Evolutionary conservation across 92 coral and sea anemone genomes (phyloP).

Genomic region (Epizoanthus illoricatus): DNA sequence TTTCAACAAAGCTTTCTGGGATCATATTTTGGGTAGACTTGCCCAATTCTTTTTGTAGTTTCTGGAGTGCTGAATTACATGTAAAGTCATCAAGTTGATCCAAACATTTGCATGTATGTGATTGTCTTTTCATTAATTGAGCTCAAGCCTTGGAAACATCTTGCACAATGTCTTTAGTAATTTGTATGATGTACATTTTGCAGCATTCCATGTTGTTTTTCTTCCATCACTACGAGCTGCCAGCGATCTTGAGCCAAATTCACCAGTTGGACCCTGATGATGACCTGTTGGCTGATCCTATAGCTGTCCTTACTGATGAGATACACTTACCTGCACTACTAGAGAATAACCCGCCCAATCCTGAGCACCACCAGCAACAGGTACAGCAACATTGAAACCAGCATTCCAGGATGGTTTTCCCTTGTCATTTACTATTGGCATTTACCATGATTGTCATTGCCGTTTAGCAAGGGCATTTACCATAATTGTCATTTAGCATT

Average conservation of each 20-base stretch:
- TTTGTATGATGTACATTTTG: neutral
- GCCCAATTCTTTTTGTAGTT: no score
- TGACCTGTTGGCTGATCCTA: conserved; percentile 88
- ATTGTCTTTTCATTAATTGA: no score
- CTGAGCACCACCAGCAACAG: conserved; percentile 13
- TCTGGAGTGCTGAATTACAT: no score
- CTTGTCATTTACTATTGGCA: no score
- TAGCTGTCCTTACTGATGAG: conserved; percentile 85
- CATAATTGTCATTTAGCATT: no score
- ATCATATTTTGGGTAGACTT: neutral
- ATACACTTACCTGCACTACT: conserved; percentile 55
- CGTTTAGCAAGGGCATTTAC: no score
- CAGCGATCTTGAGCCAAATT: conserved; percentile 79
- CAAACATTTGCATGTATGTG: neutral
- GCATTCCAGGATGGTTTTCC: no score
- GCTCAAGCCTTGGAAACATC: neutral
- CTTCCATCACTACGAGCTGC: conserved; percentile 97
- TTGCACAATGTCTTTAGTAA: neutral
- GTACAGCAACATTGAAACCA: neutral
- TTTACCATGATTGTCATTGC: no score
- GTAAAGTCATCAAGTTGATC: no score
- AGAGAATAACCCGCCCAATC: conserved; percentile 39
- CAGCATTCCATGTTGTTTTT: conserved; percentile 98
- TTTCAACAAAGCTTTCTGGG: neutral
- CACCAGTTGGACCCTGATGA: conserved; percentile 82